These are phyloP conservation scores for Gisinianus flammeolus DNA, from an alignment of 2,888 invertebrate species.

Conservation along the genomic window DNA sequence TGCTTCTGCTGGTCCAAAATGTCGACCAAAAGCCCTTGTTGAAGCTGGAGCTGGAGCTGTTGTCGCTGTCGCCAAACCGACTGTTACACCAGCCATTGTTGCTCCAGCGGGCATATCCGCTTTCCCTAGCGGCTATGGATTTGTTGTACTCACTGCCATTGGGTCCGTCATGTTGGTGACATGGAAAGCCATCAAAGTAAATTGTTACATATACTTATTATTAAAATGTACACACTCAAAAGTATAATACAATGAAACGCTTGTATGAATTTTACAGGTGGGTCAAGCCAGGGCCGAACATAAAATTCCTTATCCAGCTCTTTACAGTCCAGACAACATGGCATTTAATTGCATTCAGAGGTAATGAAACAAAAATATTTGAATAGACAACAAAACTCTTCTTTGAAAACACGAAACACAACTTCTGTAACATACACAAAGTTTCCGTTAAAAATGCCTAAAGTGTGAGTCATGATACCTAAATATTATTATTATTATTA, in stretches of 20 bases:
- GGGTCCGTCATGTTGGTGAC: slow-evolving; percentile 61
- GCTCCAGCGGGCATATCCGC: background rate
- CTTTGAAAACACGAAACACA: too few relatives aligned
- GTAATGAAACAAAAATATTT: too few relatives aligned
- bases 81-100: background rate
- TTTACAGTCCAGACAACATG: slow-evolving; percentile 62
- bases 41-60: background rate
- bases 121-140: slow-evolving; percentile 62
- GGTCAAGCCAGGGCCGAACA: slow-evolving; percentile 61
- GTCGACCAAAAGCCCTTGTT: slow-evolving; percentile 9
- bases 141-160: slow-evolving; percentile 61
- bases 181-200: slow-evolving; percentile 61
- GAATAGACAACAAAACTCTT: too few relatives aligned
- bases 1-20: background rate
- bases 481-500: too few relatives aligned
- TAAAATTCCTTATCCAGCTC: slow-evolving; percentile 62
- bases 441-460: too few relatives aligned
- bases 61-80: background rate
- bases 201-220: background rate
- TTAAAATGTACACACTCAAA: background rate
- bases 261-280: slow-evolving; percentile 53
- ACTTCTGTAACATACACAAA: too few relatives aligned
- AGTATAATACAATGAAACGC: background rate
- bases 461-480: too few relatives aligned
- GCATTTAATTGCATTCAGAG: slow-evolving; percentile 64